Percentiles rank a stretch among this genome's conserved stretches.
These are phyloP conservation scores for Lytechinus variegatus DNA, from an alignment of 35 echinoderm and acorn worm genomes.

Conservation along the genomic window DNA sequence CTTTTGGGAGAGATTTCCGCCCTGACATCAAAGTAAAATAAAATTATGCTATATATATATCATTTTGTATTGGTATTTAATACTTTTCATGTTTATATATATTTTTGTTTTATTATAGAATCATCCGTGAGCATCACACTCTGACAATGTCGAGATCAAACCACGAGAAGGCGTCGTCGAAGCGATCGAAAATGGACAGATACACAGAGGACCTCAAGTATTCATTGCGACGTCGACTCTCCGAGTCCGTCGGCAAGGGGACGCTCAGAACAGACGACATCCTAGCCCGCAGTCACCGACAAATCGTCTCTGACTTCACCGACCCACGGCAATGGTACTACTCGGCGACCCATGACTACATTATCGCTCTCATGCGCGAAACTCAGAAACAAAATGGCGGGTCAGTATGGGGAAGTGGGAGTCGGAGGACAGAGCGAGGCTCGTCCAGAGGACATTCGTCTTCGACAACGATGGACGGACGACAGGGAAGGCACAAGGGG, in stretches of 20 bases:
- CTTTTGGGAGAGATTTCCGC: too few relatives aligned
- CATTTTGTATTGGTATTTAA: too few relatives aligned
- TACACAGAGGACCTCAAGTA: conserved; percentile 41
- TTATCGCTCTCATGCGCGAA: conserved; percentile 30
- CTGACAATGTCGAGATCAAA: background rate
- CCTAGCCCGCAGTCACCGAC: conserved; percentile 24
- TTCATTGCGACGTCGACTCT: background rate
- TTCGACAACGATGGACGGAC: background rate
- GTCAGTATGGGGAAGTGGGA: background rate
- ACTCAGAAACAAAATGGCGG: conserved; percentile 42
- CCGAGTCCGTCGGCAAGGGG: background rate
- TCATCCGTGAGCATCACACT: background rate
- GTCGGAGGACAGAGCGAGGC: background rate
- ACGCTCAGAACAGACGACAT: conserved; percentile 15
- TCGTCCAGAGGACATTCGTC: background rate
- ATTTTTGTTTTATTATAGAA: too few relatives aligned
- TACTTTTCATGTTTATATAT: too few relatives aligned
- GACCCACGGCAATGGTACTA: conserved; percentile 45
- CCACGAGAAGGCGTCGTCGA: background rate
- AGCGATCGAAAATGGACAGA: conserved; percentile 20
- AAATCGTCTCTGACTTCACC: conserved; percentile 48
- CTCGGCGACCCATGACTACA: conserved; percentile 38
- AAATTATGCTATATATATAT: too few relatives aligned
- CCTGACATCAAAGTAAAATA: too few relatives aligned
- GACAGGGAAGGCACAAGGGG: background rate